Conservation (phyloP, 2,113 vertebrate genomes). For the Parotia lawesii region DNA sequence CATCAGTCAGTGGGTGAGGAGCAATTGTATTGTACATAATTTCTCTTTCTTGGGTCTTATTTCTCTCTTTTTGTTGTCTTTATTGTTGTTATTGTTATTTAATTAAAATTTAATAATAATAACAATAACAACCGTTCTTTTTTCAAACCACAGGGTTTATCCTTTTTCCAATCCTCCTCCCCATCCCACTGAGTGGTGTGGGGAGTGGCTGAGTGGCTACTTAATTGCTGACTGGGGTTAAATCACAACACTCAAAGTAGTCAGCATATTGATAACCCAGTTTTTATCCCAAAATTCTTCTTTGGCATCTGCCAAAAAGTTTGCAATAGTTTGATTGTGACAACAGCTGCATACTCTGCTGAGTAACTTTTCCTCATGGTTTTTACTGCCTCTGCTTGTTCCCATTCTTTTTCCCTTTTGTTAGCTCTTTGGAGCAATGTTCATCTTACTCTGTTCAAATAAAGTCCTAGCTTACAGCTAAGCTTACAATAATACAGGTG, state of each 20-base stretch:
- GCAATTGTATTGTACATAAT: neutral
- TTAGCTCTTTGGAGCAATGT: neutral
- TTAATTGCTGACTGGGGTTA: neutral
- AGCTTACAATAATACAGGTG: neutral
- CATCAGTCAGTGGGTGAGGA: neutral
- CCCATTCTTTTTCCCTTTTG: neutral
- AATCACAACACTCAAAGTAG: neutral
- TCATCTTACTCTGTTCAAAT: neutral
- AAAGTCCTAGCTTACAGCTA: neutral
- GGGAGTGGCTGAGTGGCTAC: neutral
- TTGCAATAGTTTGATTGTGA: neutral
- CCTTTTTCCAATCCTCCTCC: neutral
- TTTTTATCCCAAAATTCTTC: neutral
- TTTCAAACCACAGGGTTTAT: neutral
- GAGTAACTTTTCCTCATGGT: neutral
- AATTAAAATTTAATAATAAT: neutral
- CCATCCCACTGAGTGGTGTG: neutral
- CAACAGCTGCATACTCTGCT: neutral
- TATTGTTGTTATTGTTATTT: neutral
- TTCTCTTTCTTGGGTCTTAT: neutral
- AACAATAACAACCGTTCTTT: neutral
- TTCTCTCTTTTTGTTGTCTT: neutral
- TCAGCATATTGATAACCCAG: neutral
- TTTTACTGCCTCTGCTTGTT: neutral
- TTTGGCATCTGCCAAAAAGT: neutral